phyloP scores from a whole-genome alignment of 1,140 invertebrate species.

The Odontomachus brunneus region DNA sequence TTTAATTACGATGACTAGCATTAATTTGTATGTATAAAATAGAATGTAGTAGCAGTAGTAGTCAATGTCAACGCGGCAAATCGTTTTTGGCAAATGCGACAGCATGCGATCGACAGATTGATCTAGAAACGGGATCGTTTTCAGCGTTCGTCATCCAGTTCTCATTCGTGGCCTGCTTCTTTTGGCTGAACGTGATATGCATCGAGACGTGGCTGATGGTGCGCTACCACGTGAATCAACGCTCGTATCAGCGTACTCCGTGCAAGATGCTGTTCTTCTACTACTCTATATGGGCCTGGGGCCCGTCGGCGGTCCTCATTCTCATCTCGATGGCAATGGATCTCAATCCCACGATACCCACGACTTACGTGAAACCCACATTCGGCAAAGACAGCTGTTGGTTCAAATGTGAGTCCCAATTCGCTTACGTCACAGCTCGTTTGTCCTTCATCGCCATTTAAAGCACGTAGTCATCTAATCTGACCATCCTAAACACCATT shows the following conservation, averaged over 20 bases:
- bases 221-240: constrained; percentile 75
- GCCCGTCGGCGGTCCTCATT: constrained; percentile 83
- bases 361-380: constrained; percentile 84
- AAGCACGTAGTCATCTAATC: too few relatives aligned
- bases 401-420: constrained; percentile 84
- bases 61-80: background rate
- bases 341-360: constrained; percentile 82
- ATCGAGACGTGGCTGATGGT: constrained; percentile 88
- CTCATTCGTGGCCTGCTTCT: constrained; percentile 91
- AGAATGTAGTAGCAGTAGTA: too few relatives aligned
- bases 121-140: constrained; percentile 60
- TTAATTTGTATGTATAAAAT: too few relatives aligned
- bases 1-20: too few relatives aligned
- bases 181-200: constrained; percentile 92
- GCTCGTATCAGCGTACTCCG: constrained; percentile 60
- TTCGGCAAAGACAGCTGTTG: constrained; percentile 84
- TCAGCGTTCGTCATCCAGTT: constrained; percentile 89
- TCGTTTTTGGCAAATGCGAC: constrained; percentile 23
- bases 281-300: constrained; percentile 88
- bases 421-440: background rate
- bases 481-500: too few relatives aligned
- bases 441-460: too few relatives aligned
- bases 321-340: constrained; percentile 84
- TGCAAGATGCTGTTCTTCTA: constrained; percentile 85
- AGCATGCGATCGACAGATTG: background rate